Conservation (phyloP, 2,797 vertebrate genomes). For the Parambassis ranga region DNA sequence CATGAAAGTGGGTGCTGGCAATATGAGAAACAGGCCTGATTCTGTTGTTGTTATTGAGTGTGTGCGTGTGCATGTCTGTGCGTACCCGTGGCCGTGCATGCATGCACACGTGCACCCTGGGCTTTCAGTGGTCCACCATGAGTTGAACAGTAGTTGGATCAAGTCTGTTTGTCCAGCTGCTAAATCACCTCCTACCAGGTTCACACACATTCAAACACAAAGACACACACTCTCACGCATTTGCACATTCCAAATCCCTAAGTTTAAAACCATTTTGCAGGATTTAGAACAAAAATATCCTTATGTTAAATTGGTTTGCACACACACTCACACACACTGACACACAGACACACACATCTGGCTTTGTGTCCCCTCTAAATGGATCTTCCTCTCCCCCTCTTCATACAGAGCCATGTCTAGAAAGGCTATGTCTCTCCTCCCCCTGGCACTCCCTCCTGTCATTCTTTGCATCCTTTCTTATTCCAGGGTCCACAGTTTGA, state of each 20-base stretch:
- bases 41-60: conserved; percentile 33
- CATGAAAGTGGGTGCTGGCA: conserved; percentile 55
- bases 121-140: conserved; percentile 43
- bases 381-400: conserved; percentile 28
- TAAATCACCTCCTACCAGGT: conserved; percentile 27
- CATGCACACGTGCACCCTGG: too few species aligned
- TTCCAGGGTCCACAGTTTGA: conserved; percentile 66
- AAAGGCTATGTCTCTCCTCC: conserved; percentile 53
- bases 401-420: conserved; percentile 42
- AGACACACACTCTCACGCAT: conserved; percentile 8
- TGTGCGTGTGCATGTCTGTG: not conserved
- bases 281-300: not conserved
- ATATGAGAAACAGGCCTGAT: conserved; percentile 48
- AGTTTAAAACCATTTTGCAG: not conserved
- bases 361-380: conserved; percentile 54
- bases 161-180: conserved; percentile 76
- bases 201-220: not conserved
- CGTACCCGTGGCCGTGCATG: too few species aligned
- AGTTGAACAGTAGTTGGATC: conserved; percentile 66
- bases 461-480: conserved; percentile 61
- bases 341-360: conserved; percentile 14
- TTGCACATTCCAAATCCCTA: not conserved
- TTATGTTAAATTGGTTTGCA: not conserved
- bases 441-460: conserved; percentile 53
- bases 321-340: not conserved